Conservation (phyloP, 2,797 vertebrate species). For the Urosaurus nigricauda region DNA sequence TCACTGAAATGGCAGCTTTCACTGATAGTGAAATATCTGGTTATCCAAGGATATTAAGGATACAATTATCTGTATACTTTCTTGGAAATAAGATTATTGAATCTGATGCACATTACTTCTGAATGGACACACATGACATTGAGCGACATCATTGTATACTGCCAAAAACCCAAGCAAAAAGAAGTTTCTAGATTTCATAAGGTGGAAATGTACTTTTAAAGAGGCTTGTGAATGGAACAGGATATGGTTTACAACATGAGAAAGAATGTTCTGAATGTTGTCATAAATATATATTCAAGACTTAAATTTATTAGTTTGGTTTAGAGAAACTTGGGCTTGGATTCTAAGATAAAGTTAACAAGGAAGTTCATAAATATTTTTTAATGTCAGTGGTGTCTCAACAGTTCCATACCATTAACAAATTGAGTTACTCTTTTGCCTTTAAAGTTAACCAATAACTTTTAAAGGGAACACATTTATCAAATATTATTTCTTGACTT, state of each 20-base stretch:
- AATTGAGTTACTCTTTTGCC: too few species aligned
- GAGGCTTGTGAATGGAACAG: not conserved
- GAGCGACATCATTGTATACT: not conserved
- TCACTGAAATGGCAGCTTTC: too few species aligned
- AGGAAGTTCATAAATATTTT: not conserved
- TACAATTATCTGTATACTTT: not conserved
- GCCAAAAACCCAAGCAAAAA: not conserved
- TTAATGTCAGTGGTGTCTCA: not conserved
- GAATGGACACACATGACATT: not conserved
- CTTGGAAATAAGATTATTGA: not conserved
- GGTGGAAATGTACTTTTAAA: not conserved
- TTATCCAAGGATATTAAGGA: not conserved
- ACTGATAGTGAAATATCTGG: too few species aligned
- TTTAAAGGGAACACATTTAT: too few species aligned
- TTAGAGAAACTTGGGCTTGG: not conserved
- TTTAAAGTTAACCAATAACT: too few species aligned
- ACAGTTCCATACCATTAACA: not conserved
- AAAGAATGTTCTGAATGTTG: conserved; percentile 15
- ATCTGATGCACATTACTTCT: too few species aligned
- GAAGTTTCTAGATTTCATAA: too few species aligned
- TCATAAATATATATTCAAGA: conserved; percentile 2
- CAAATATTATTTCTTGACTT: too few species aligned
- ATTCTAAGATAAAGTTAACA: too few species aligned
- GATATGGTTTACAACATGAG: not conserved
- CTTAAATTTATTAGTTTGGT: not conserved